A percentile compares a stretch with the other conserved stretches of the same genome.
These are phyloP conservation scores for Cydia amplana DNA, from an alignment of 1,140 invertebrate genomes.

Conservation along the genomic window DNA sequence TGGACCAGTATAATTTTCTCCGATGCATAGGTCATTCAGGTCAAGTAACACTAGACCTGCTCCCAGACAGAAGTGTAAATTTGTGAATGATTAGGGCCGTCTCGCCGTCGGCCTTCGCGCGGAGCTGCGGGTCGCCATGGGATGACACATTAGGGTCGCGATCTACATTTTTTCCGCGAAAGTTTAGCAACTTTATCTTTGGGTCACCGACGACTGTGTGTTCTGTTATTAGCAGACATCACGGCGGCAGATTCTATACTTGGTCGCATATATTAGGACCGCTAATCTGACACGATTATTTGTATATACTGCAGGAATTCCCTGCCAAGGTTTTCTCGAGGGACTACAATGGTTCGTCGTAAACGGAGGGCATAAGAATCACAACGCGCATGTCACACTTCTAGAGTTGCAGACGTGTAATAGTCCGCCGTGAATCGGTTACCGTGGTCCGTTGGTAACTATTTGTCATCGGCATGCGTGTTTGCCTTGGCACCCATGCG, in stretches of 20 bases:
- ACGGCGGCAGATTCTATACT: background rate
- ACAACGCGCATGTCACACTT: too few species aligned
- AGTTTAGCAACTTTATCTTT: background rate
- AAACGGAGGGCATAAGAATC: too few species aligned
- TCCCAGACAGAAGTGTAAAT: background rate
- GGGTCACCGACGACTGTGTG: background rate
- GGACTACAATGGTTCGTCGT: too few species aligned
- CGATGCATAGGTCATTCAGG: background rate
- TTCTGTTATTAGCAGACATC: background rate
- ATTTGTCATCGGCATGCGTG: too few species aligned
- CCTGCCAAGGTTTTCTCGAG: too few species aligned
- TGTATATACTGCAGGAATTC: too few species aligned
- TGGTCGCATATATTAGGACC: too few species aligned
- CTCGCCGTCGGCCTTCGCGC: background rate
- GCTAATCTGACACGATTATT: too few species aligned
- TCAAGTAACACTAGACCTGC: background rate
- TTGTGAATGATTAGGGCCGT: background rate
- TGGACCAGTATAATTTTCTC: background rate
- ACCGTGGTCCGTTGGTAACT: too few species aligned
- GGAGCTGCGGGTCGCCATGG: background rate
- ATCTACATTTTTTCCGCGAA: slow-evolving; percentile 23
- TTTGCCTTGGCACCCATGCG: too few species aligned
- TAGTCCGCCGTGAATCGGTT: too few species aligned
- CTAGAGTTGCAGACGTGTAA: too few species aligned
- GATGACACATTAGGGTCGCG: background rate